phyloP scores from a whole-genome alignment of 2,113 vertebrate species.

The Colinus virginianus region DNA sequence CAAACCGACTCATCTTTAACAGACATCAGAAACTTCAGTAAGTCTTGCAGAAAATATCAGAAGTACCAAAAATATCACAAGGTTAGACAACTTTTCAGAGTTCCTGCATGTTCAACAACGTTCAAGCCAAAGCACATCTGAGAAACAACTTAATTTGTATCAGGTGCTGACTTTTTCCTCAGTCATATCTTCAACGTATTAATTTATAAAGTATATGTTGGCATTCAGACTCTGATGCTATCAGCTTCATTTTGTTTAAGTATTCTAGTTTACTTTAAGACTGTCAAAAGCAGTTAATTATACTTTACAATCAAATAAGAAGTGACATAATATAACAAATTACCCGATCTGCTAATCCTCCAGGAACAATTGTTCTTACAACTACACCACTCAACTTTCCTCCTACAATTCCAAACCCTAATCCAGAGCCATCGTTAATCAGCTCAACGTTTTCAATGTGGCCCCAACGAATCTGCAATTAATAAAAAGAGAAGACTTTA shows the following conservation, averaged over 20 bases:
- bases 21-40: background rate
- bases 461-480: constrained; percentile 87
- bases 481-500: constrained; percentile 46
- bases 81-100: background rate
- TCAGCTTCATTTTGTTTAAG: constrained; percentile 55
- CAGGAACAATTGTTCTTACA: constrained; percentile 90
- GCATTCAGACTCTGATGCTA: constrained; percentile 54
- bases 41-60: background rate
- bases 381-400: constrained; percentile 91
- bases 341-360: constrained; percentile 91
- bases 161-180: constrained; percentile 40
- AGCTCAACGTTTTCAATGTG: constrained; percentile 92
- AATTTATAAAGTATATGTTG: background rate
- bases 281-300: constrained; percentile 60
- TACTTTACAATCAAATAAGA: constrained; percentile 46
- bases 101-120: background rate
- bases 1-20: background rate
- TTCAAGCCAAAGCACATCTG: background rate
- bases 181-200: background rate
- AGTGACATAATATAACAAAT: constrained; percentile 70
- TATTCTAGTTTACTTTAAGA: constrained; percentile 56
- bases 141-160: constrained; percentile 30
- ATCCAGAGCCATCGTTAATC: constrained; percentile 92
- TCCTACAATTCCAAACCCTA: constrained; percentile 98
- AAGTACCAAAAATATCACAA: background rate